Percentiles rank a stretch among this genome's conserved stretches.
phyloP scores from a whole-genome alignment of 1,140 invertebrate species.

The Zaprionus ornatus region DNA sequence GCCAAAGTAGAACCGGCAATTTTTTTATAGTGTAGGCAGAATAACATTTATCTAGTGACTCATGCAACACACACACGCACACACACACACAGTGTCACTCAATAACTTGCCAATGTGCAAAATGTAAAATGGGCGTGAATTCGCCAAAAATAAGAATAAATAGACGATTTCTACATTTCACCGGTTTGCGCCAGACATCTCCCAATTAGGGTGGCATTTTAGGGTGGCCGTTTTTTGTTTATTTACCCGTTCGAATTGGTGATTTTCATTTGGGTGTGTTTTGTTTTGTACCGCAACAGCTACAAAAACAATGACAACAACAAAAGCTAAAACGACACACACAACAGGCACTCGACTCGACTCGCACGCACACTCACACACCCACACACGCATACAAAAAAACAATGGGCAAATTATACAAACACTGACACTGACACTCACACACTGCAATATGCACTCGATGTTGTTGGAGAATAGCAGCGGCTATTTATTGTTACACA shows the following conservation, averaged over 20 bases:
- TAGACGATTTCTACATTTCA: conserved; percentile 21
- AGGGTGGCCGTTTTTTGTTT: conserved; percentile 21
- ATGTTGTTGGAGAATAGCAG: conserved; percentile 13
- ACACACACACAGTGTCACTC: conserved; percentile 13
- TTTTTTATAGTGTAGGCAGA: conserved; percentile 31
- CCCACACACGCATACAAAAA: conserved; percentile 17
- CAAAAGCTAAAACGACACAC: conserved; percentile 9
- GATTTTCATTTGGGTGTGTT: conserved; percentile 50
- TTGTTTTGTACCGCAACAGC: conserved; percentile 52
- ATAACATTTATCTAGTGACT: conserved; percentile 57
- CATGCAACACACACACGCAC: conserved; percentile 26
- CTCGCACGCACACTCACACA: conserved; percentile 11
- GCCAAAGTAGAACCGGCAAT: conserved; percentile 60
- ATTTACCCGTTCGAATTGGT: not conserved
- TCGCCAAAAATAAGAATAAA: conserved; percentile 22
- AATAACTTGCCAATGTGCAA: conserved; percentile 14
- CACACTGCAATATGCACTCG: conserved; percentile 25
- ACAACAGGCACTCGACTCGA: conserved; percentile 14
- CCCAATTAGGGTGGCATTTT: conserved; percentile 1
- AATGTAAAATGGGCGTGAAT: conserved; percentile 47
- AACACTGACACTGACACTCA: conserved; percentile 41
- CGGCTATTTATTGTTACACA: conserved; percentile 32
- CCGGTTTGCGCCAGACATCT: conserved; percentile 25
- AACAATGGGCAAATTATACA: conserved; percentile 49
- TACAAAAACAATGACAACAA: conserved; percentile 35